Evolutionary conservation across 1,140 invertebrate genomes (phyloP).

Genomic region (Penaeus indicus): DNA sequence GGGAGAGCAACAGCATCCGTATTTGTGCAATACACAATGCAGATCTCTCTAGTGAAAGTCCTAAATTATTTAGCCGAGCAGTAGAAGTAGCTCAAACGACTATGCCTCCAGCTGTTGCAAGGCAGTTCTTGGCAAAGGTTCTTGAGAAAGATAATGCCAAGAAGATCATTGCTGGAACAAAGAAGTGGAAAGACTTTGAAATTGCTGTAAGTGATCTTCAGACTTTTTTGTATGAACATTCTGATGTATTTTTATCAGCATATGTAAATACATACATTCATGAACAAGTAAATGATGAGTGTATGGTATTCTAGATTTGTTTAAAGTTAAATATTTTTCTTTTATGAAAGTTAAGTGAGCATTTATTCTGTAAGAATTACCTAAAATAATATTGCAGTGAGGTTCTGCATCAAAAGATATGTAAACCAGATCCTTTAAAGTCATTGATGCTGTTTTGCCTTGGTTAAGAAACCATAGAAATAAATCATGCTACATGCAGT

Average conservation of each 20-base stretch:
- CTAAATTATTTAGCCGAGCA: slow-evolving; percentile 68
- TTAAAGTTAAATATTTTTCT: not conserved
- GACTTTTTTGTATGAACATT: slow-evolving; percentile 68
- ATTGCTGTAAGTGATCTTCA: slow-evolving; percentile 67
- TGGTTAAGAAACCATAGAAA: no score
- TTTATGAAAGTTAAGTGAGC: not conserved
- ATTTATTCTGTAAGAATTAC: no score
- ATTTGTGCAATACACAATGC: slow-evolving; percentile 68
- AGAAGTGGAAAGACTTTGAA: slow-evolving; percentile 70
- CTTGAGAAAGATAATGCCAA: slow-evolving; percentile 75
- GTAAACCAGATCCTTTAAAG: no score
- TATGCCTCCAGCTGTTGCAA: slow-evolving; percentile 75
- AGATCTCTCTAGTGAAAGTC: slow-evolving; percentile 21
- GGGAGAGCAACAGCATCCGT: slow-evolving; percentile 69
- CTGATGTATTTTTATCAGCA: not conserved
- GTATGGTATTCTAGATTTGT: no score
- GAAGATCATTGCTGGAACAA: slow-evolving; percentile 69
- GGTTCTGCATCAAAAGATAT: no score
- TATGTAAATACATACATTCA: not conserved
- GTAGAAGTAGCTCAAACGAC: slow-evolving; percentile 73
- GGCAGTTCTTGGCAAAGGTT: slow-evolving; percentile 78
- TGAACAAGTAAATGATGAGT: no score
- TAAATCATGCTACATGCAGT: no score
- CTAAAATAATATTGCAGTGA: no score
- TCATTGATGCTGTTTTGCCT: no score